A percentile compares a stretch with the other conserved stretches of the same genome.
These are phyloP conservation scores for Acanthopleura granulata DNA, from an alignment of 2,888 invertebrate species.

Conservation along the genomic window DNA sequence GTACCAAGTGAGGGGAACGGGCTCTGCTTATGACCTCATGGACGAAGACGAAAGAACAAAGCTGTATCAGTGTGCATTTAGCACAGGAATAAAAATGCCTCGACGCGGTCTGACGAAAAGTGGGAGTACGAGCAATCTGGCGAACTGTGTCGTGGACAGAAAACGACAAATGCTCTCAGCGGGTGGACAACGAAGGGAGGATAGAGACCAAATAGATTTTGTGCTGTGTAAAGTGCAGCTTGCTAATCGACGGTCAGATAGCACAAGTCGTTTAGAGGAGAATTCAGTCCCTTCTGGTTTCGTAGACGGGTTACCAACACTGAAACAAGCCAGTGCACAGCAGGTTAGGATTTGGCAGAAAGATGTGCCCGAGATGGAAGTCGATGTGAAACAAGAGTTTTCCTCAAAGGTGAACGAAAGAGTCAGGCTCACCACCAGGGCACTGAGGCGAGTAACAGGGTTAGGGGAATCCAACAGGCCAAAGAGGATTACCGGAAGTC, in stretches of 20 bases:
- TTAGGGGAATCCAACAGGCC: conserved; percentile 48
- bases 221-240: conserved; percentile 37
- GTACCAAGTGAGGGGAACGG: conserved; percentile 27
- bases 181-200: conserved; percentile 33
- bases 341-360: conserved; percentile 49
- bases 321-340: conserved; percentile 24
- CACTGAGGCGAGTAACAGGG: conserved; percentile 50
- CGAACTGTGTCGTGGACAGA: background rate
- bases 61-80: conserved; percentile 33
- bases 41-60: conserved; percentile 40
- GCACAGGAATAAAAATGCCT: conserved; percentile 32
- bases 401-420: conserved; percentile 40
- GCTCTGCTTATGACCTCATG: conserved; percentile 30
- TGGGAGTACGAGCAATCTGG: conserved; percentile 35
- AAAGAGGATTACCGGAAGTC: conserved; percentile 29
- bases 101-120: conserved; percentile 35
- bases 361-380: conserved; percentile 41
- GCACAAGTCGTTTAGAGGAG: background rate
- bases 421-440: conserved; percentile 42
- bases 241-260: background rate
- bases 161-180: conserved; percentile 32
- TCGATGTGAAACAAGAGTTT: conserved; percentile 50
- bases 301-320: background rate
- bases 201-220: conserved; percentile 38
- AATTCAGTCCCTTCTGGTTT: background rate